Evolutionary conservation across 1,140 invertebrate species (phyloP), one percentile per base, ranked within the genome.

Genomic region (Odontomachus brunneus): DNA sequence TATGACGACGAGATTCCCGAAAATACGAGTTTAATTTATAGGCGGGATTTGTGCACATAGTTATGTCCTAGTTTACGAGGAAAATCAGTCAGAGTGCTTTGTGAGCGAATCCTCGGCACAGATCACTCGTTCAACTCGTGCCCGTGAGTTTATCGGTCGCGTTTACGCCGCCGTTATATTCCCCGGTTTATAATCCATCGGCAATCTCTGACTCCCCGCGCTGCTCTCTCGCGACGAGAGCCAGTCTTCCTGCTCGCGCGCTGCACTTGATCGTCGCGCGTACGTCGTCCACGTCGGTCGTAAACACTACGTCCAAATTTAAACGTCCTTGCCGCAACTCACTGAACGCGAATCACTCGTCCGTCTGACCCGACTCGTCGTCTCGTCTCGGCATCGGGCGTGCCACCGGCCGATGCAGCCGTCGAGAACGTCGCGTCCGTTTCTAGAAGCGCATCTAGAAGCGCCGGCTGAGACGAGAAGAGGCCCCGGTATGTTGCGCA

Each of bases 291-390:
- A 72, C 51, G 19, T 59, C 62, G 83, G 1, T 74, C 69, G 76
- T 82, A 82, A 84, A 84, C 83, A 84, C 72, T 84, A 48, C 49
- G 19, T 84, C 83, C 83, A 84, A 82, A 84, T 82, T 84, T 84
- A 84, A 82, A 84, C 62, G 83, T 84, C 83, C 83, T 84, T 84
- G 83, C 15, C 67, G 76, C 67, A 73, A 62, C 49, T 62, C 53
- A 59, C 48, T 69, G 74, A 66, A 80, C 63, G 19, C 65, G 29
- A 71, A 48, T 84, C 75, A 49, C 63, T 29, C 53, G 33, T 67
- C 19, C 22, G 57, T 44, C 67, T 44, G 69, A 44, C 17, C 17
- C 57, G 22, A 38, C 33, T 49, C 38, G 65, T 49, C 17, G 69
- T 59, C 71, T 29, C 15, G 29, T 29, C 17, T 44, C 22, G 49